Evolutionary conservation across 2,888 invertebrate genomes (phyloP), one percentile per base, ranked within the genome.

Genomic region (Lycaena phlaeas): DNA sequence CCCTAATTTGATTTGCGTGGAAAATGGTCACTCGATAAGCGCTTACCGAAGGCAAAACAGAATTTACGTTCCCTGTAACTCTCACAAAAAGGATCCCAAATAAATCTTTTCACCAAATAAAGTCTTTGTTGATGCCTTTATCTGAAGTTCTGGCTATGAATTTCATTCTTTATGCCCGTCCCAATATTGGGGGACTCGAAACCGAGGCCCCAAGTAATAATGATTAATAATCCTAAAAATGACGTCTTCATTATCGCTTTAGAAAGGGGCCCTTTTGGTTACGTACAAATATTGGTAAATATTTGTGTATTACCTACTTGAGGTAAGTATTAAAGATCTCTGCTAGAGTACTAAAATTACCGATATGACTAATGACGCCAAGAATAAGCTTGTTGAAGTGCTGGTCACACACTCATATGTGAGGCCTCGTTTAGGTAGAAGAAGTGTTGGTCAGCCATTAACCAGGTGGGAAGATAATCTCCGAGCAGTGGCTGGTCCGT

Each of bases 1-100:
- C 63, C 68, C 64, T 72, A 71, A 77, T 75, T 76, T 76, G 75
- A 78, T 76, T 79, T 74, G 77, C 74, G 69, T 69, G 63, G 61
- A 59, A 58, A 69, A 68, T 60, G 64, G 67, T 53, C 54, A 54
- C 46, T 60, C 59, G 77, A 79, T 77, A 79, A 74, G 61, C 62
- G 74, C 70, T 76, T 76, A 74, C 66, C 56, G 59, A 61, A 67
- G 64, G 61, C 64, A 61, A 67, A 72, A 70, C 59, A 56, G 69
- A 68, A 77, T 79, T 77, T 81, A 79, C 75, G 65, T 60, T 51
- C 46, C 46, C 60, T 60, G 61, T 74, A 75, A 69, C 67, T 69
- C 60, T 59, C 52, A 55, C 63, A 68, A 74, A 77, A 79, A 75
- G 69, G 70, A 64, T 64, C 30, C 57, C 64, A 54, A 65, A 76